Base-by-base conservation (phyloP, 2,797 vertebrate genomes). In the Tolypeutes matacus region DNA sequence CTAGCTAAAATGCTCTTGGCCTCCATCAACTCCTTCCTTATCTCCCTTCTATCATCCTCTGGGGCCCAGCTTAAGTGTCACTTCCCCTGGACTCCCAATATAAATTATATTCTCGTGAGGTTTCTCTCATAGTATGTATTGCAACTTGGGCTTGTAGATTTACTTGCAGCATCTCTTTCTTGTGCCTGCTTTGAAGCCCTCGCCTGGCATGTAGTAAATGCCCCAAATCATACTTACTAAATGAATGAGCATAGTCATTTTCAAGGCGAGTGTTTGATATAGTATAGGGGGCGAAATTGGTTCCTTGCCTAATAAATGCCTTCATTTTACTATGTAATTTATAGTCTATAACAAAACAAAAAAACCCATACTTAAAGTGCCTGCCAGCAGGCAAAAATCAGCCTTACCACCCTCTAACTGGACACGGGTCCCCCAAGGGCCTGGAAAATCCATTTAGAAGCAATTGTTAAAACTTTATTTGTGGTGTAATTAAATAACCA, bases 381-480 rank as follows among this genome's bases (percentile, higher is more conserved):
- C 80, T 73, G 11, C 72, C 64, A 81, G 87, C 31, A 92, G 73
- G 82, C 85, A 94, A 82, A 90, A 86, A 87, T 90, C 67, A 95
- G 62, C 36, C 65, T 87, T 76, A 49, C 17, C 56, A 62, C 18
- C 65, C 15, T 60, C 75, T 86, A 81, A 11, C 36, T 36, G 46
- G 53, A 62, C 70, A 42, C 25, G 4, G 49, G 20, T 25, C 27
- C 69, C 60, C 72, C 42, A 31, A 1, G 77, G 86, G 58, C 76
- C 31, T 91, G 46, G 21, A 83, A 91, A 94, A 95, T 53, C 36
- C 29, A 53, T 86, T 91, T 46, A 76, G 80, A 96, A 90, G 53
- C 58, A 62, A 86, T 67, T 60, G 62, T 67, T 82, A 36, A 88
- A 78, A 88, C 56, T 84, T 91, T 86, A 27, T 72, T 85, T 82